Evolutionary conservation across 2,888 invertebrate species (phyloP).

Genomic region (Campaea margaritaria): DNA sequence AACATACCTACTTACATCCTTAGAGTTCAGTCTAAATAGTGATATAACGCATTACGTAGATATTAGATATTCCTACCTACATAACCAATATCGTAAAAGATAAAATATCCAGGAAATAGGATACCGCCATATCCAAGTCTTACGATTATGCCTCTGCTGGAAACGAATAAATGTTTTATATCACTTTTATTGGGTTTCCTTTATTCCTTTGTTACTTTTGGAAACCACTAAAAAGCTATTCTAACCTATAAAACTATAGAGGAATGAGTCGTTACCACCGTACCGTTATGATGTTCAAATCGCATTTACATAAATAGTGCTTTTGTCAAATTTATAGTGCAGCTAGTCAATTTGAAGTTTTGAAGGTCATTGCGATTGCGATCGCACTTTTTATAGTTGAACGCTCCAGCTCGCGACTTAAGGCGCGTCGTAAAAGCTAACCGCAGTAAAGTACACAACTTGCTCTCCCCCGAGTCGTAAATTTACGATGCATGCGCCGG

Average conservation of each 20-base stretch:
- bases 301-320: slow-evolving; percentile 1
- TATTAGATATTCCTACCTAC: background rate
- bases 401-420: slow-evolving; percentile 51
- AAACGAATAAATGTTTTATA: slow-evolving; percentile 30
- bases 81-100: slow-evolving; percentile 5
- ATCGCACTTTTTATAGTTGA: slow-evolving; percentile 40
- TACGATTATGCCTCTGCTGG: slow-evolving; percentile 16
- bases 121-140: slow-evolving; percentile 17
- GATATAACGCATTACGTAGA: background rate
- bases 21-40: background rate
- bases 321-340: background rate
- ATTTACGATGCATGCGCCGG: slow-evolving; percentile 79
- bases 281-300: slow-evolving; percentile 7
- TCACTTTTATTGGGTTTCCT: slow-evolving; percentile 27
- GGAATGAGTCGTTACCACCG: background rate
- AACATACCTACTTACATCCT: background rate
- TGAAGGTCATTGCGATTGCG: slow-evolving; percentile 10
- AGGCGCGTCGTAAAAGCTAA: slow-evolving; percentile 66
- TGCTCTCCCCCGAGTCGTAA: slow-evolving; percentile 75
- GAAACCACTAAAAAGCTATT: slow-evolving; percentile 22
- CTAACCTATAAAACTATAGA: slow-evolving; percentile 20
- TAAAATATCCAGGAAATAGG: slow-evolving; percentile 13
- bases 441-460: slow-evolving; percentile 81
- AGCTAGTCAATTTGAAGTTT: background rate
- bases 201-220: slow-evolving; percentile 17